phyloP scores from a whole-genome alignment of 2,113 vertebrate genomes.

The Poeciliopsis prolifica region DNA sequence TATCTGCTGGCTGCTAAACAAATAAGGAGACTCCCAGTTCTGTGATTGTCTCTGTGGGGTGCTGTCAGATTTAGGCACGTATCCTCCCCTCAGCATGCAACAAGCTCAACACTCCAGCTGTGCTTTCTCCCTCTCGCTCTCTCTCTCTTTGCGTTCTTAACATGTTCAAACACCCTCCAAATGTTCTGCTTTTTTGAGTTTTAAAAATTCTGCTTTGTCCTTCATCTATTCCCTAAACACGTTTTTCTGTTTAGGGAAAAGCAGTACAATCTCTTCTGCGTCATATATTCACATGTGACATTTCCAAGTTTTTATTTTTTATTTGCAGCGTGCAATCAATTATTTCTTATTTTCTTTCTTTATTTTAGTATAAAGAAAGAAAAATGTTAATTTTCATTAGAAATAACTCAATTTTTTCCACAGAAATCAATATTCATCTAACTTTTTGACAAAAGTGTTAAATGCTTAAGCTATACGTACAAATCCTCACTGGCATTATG shows the following conservation, averaged over 20 bases:
- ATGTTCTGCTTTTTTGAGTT: conserved; percentile 28
- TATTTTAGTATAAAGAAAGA: not conserved
- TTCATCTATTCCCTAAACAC: conserved; percentile 27
- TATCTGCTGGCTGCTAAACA: conserved; percentile 75
- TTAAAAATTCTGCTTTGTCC: conserved; percentile 39
- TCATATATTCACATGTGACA: not conserved
- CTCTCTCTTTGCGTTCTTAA: conserved; percentile 27
- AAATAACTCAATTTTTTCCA: not conserved
- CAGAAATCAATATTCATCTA: not conserved
- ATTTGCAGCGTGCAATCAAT: not conserved
- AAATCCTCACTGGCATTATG: not conserved
- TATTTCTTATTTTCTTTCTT: not conserved
- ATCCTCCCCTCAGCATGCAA: conserved; percentile 61
- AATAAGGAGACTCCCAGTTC: conserved; percentile 70
- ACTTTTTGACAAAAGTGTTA: conserved; percentile 5
- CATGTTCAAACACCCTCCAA: conserved; percentile 49
- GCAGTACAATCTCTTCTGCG: conserved; percentile 7
- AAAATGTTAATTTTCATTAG: not conserved
- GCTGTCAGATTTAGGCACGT: conserved; percentile 70
- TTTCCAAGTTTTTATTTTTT: not conserved
- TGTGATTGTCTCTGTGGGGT: conserved; percentile 75
- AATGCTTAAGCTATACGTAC: conserved; percentile 7
- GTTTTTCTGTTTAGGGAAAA: conserved; percentile 1
- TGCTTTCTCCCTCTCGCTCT: conserved; percentile 23
- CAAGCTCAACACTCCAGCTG: conserved; percentile 60